Conservation (phyloP, 2,888 invertebrate species). For the Drosophila hamatofila region DNA sequence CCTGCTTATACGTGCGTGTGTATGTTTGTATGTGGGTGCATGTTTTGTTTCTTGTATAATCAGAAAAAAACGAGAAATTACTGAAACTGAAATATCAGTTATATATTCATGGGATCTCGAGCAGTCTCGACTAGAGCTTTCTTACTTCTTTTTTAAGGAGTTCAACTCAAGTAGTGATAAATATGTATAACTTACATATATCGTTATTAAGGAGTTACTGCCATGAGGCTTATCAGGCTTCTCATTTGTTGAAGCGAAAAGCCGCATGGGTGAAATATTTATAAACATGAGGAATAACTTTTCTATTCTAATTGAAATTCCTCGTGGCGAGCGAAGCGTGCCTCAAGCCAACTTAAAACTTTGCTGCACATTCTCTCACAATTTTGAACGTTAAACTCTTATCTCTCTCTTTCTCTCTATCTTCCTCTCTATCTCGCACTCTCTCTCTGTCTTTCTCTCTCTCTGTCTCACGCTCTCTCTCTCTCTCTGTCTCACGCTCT, state of each 20-base stretch:
- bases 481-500: neutral
- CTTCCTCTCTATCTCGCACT: neutral
- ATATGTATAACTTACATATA: neutral
- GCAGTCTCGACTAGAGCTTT: too few species aligned
- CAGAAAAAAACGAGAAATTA: too few species aligned
- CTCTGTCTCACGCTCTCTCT: neutral
- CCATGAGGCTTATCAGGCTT: slow-evolving; percentile 31
- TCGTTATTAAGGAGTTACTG: slow-evolving; percentile 11
- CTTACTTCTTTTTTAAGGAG: neutral
- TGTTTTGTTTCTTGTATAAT: too few species aligned
- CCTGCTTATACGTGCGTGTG: too few species aligned
- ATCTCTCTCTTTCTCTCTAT: neutral
- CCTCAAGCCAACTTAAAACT: slow-evolving; percentile 56
- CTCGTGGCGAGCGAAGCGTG: slow-evolving; percentile 68
- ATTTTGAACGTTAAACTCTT: slow-evolving; percentile 30
- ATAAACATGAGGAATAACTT: slow-evolving; percentile 45
- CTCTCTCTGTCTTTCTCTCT: neutral
- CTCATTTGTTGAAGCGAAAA: slow-evolving; percentile 19
- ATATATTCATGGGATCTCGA: too few species aligned
- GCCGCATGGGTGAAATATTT: slow-evolving; percentile 37
- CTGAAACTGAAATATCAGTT: too few species aligned
- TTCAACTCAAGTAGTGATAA: neutral
- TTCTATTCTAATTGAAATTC: slow-evolving; percentile 66
- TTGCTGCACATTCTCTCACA: slow-evolving; percentile 65
- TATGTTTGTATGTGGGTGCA: too few species aligned